A percentile compares a stretch with the other conserved stretches of the same genome.
Conservation (phyloP, 2,888 invertebrate species). For the Nesidiocoris tenuis region DNA sequence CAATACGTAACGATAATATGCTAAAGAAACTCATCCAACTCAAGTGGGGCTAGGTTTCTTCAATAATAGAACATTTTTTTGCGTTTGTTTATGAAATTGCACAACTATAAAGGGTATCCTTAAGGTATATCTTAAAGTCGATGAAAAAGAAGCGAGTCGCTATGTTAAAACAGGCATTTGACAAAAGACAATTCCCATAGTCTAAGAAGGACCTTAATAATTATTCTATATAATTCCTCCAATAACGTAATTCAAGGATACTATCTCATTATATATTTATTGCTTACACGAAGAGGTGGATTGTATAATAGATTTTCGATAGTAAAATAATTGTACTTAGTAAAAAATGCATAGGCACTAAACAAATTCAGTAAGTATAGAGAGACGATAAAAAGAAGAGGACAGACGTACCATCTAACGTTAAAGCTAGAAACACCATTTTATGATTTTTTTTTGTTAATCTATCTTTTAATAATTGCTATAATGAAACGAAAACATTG, state of each 20-base stretch:
- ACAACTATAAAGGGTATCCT: neutral
- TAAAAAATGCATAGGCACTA: constrained; percentile 46
- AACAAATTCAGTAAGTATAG: constrained; percentile 38
- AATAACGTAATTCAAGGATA: neutral
- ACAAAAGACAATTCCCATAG: neutral
- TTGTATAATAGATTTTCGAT: constrained; percentile 23
- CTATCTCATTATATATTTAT: constrained; percentile 12
- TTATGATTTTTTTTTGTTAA: neutral
- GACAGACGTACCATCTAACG: constrained; percentile 6
- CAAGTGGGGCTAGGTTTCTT: constrained; percentile 13
- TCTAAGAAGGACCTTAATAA: neutral
- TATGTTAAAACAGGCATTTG: no score
- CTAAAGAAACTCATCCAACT: constrained; percentile 30
- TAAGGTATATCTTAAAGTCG: neutral
- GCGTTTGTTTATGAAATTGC: no score
- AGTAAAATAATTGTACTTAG: constrained; percentile 43
- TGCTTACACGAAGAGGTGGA: constrained; percentile 27
- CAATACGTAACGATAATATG: no score
- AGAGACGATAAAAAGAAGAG: constrained; percentile 22
- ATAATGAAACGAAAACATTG: constrained; percentile 8
- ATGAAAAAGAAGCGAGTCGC: neutral
- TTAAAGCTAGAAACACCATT: constrained; percentile 33
- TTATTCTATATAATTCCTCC: neutral
- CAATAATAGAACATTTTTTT: neutral
- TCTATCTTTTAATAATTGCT: neutral